These are phyloP conservation scores for Macrophya annulata DNA, from an alignment of 2,888 invertebrate genomes.

Conservation along the genomic window DNA sequence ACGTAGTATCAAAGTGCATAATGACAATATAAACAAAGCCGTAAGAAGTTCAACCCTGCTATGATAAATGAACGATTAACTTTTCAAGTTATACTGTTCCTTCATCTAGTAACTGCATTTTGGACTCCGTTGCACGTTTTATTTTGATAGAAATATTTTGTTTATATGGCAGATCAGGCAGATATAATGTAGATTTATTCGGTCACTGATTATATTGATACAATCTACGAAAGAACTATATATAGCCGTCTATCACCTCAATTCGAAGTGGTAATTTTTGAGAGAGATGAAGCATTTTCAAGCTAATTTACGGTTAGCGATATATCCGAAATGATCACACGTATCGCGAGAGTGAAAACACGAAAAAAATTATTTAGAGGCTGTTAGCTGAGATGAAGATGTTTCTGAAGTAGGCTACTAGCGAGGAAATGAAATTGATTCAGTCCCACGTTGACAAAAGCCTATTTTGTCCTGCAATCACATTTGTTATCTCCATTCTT, in stretches of 20 bases:
- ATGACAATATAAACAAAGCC: background rate
- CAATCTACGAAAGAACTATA: too few species aligned
- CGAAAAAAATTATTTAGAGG: background rate
- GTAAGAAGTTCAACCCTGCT: background rate
- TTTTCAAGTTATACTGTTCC: too few species aligned
- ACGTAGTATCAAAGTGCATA: background rate
- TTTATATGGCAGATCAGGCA: background rate
- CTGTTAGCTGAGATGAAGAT: constrained; percentile 64
- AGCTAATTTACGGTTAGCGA: background rate
- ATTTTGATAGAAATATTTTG: background rate
- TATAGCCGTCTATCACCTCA: background rate
- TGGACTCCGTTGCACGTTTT: background rate
- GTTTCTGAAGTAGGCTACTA: constrained; percentile 61
- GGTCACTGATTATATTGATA: background rate
- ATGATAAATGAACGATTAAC: too few species aligned
- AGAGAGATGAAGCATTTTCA: background rate
- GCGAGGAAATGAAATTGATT: constrained; percentile 61
- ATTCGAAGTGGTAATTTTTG: background rate
- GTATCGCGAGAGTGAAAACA: too few species aligned
- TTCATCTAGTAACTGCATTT: background rate
- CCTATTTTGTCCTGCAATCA: constrained; percentile 63
- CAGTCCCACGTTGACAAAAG: constrained; percentile 68
- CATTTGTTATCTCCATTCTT: constrained; percentile 53
- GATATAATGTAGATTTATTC: too few species aligned
- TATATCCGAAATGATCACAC: background rate